Evolutionary conservation across 2,113 vertebrate genomes (phyloP), one percentile per base, ranked within the genome.

Genomic region (Callocephalon fimbriatum): DNA sequence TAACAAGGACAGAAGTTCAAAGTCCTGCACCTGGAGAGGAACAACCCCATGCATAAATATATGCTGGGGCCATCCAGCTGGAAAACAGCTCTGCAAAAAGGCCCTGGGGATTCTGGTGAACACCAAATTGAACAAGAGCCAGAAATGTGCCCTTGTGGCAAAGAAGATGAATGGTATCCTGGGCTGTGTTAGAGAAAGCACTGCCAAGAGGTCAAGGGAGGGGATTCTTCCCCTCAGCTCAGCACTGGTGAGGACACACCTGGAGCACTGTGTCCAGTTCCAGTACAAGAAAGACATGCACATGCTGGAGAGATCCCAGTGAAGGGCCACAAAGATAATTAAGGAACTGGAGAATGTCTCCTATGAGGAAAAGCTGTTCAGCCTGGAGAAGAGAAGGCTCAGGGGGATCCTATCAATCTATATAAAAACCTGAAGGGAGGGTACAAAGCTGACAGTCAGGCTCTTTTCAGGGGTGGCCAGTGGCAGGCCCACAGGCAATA

Each of bases 81-180:
- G 31, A 56, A 40, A 90, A 53, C 25, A 70, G 19, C 29, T 53
- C 42, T 48, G 48, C 20, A 37, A 40, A 70, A 78, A 78, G 31
- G 18, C 48, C 73, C 18, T 71, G 35, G 11, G 48, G 7, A 14
- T 35, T 54, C 63, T 54, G 7, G 21, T 63, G 42, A 26, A 42
- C 65, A 44, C 11, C 13, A 56, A 54, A 32, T 32, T 85, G 65
- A 71, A 58, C 31, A 56, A 5, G 18, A 78, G 26, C 26, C 48
- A 84, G 35, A 23, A 27, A 50, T 2, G 7, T 32, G 31, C 37
- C 42, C 31, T 63, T 48, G 26, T 50, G 21, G 9, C 47, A 76
- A 84, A 56, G 50, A 2, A 0, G 6, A 35, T 0, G 0, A 58
- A 70, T 31, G 7, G 20, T 48, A 7, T 42, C 25, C 48, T 3